Evolutionary conservation across 2,113 vertebrate genomes (phyloP), one percentile per base, ranked within the genome.

Genomic region (Lophura nycthemera): DNA sequence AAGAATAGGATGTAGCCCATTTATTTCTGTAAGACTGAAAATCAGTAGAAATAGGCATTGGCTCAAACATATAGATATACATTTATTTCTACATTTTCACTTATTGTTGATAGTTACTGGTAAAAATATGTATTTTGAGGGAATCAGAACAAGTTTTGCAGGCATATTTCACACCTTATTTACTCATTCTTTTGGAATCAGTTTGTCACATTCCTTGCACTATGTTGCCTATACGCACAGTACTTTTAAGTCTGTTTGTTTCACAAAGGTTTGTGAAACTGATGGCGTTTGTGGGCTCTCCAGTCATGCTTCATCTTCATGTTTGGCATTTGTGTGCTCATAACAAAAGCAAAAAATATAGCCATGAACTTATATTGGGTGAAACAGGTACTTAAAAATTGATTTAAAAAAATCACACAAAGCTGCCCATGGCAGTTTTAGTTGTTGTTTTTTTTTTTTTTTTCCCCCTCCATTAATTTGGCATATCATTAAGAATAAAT

Each of bases 151-250:
- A 79, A 61, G 52, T 65, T 18, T 13, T 60, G 42, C 25, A 71
- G 57, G 66, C 34, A 9, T 75, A 65, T 75, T 86, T 90, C 13
- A 34, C 60, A 32, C 4, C 65, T 43, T 4, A 4, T 83, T 93
- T 79, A 72, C 43, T 75, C 24, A 29, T 83, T 79, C 6, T 72
- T 92, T 93, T 89, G 29, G 21, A 72, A 69, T 30, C 21, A 83
- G 42, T 6, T 92, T 73, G 60, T 73, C 3, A 2, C 19, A 36
- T 43, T 84, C 64, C 34, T 59, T 84, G 15, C 59, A 34, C 15
- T 13, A 8, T 22, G 11, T 21, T 48, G 47, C 21, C 22, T 22
- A 22, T 22, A 50, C 24, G 48, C 12, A 17, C 13, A 11, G 7
- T 48, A 70, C 75, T 89, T 57, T 30, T 16, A 85, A 76, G 59